A percentile compares a stretch with the other conserved stretches of the same genome.
Conservation (phyloP, 53 echinoderm and acorn worm genomes). For the Temnopleurus reevesii region DNA sequence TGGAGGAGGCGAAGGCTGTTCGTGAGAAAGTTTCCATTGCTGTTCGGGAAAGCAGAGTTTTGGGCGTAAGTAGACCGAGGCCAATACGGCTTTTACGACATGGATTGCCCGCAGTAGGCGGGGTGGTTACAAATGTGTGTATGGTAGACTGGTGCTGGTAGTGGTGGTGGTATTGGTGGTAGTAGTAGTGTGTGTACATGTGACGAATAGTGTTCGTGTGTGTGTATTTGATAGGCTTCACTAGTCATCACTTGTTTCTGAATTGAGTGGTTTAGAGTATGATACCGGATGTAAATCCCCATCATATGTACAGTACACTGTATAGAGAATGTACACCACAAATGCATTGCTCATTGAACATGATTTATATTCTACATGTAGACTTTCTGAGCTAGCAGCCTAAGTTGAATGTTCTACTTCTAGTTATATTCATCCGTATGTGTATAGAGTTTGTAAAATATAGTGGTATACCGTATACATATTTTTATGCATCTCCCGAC, state of each 20-base stretch:
- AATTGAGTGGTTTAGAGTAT: not conserved
- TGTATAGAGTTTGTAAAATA: too few relatives aligned
- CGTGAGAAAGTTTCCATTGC: conserved; percentile 89
- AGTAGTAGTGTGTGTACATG: not conserved
- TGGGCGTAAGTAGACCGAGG: conserved; percentile 40
- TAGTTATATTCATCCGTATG: too few relatives aligned
- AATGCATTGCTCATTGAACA: not conserved
- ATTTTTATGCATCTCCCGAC: too few relatives aligned
- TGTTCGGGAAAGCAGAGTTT: conserved; percentile 81
- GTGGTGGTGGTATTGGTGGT: conserved; percentile 2
- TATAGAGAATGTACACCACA: not conserved
- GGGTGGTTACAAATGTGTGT: conserved; percentile 15
- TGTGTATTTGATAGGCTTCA: not conserved
- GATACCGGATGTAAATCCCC: conserved; percentile 36
- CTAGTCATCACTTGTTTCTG: not conserved
- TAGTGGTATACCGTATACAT: too few relatives aligned
- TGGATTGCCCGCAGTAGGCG: not conserved
- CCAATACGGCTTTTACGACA: not conserved
- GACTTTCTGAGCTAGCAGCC: too few relatives aligned
- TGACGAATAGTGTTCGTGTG: not conserved
- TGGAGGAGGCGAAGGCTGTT: conserved; percentile 67
- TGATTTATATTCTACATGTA: not conserved
- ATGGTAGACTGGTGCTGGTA: not conserved
- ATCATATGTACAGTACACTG: not conserved
- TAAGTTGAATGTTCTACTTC: too few relatives aligned